Base-by-base conservation (phyloP, 1,140 invertebrate species). In the Carposina sasakii region DNA sequence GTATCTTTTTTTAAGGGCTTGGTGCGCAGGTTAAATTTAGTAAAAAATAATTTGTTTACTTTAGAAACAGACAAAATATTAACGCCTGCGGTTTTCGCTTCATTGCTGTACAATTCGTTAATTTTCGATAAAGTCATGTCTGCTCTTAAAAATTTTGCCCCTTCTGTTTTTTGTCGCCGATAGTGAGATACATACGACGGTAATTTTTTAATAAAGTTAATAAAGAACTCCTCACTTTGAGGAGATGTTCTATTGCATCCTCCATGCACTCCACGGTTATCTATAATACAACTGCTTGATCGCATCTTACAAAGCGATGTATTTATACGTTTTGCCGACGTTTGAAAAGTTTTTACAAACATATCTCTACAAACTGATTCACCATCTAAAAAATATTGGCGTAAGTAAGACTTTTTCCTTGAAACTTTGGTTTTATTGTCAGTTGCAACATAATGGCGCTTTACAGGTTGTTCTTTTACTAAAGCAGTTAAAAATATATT, bases 1-100 rank as follows among this genome's bases (percentile, higher is more conserved):
- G 40, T 42, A 23, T 60, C 57, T 43, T 54, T 59, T 41, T 54
- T 54, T 24, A 59, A 28, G n/a, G 52, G 22, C 39, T 59, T 59
- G 21, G 37, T 17, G 28, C 43, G 43, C 30, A 36, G 33, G 19
- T 36, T 36, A 36, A 36, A 36, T 16, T 15, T 36, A 16, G 33
- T 16, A 17, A 16, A 10, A 36, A 36, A 36, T n/a, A 16, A 16
- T 36, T 2, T 10, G 8, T 36, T 36, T 36, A 13, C 19, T 17
- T 10, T 13, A 36, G 1, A 9, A 36, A 2, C 15, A 13, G 9
- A 9, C 16, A 36, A 8, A 17, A n/a, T 16, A 16, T 36, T 36
- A 28, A 5, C 6, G 12, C 24, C 24, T 28, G 6, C 24, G 12
- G 6, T 28, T 28, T 28, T 16, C 10, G 16, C n/a, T 36, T 36